Conservation (phyloP, 2,888 invertebrate genomes). For the Lobophora halterata region DNA sequence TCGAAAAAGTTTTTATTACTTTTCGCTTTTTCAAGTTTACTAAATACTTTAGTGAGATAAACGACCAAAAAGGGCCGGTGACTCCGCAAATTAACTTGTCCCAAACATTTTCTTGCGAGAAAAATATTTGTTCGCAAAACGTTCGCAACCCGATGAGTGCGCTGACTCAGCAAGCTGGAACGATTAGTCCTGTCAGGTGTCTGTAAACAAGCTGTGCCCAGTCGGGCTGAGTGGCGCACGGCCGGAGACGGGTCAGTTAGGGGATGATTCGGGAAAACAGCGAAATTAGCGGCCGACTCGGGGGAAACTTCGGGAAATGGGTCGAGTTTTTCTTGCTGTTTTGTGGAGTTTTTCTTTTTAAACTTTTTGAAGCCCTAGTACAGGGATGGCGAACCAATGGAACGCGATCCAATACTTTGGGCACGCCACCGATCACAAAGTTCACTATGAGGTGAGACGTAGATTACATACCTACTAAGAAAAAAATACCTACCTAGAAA, state of each 20-base stretch:
- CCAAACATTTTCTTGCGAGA: conserved; percentile 20
- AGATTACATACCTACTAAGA: too few relatives aligned
- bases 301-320: conserved; percentile 15
- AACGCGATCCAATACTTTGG: too few relatives aligned
- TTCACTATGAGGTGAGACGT: too few relatives aligned
- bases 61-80: conserved; percentile 5
- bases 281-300: conserved; percentile 23
- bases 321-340: conserved; percentile 9
- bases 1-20: too few relatives aligned
- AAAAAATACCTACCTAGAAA: too few relatives aligned
- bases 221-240: too few relatives aligned
- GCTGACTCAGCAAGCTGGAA: conserved; percentile 13
- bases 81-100: conserved; percentile 11
- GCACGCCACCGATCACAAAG: too few relatives aligned
- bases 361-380: too few relatives aligned
- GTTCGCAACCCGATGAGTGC: conserved; percentile 15
- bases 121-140: conserved; percentile 16
- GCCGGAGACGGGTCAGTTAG: conserved; percentile 17
- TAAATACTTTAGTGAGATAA: too few relatives aligned
- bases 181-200: conserved; percentile 23
- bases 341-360: too few relatives aligned
- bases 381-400: too few relatives aligned
- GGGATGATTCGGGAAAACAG: conserved; percentile 30
- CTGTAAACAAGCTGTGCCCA: conserved; percentile 15
- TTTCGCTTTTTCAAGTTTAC: too few relatives aligned